Conservation (phyloP, 2,797 vertebrate species). For the Sebastes kiyomatsui region DNA sequence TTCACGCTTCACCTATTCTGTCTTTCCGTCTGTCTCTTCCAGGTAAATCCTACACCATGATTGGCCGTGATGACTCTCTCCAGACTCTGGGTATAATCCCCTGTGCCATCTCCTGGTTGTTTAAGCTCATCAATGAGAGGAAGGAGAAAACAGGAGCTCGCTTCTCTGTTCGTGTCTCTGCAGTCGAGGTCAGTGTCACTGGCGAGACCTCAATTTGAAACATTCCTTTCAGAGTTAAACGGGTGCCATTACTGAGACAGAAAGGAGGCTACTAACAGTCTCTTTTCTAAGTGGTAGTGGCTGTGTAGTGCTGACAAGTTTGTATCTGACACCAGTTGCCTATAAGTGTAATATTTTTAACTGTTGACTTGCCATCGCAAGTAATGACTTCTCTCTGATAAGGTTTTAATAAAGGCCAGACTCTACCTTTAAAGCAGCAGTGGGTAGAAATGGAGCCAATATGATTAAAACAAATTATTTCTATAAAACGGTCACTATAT, state of each 20-base stretch:
- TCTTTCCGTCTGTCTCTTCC: constrained; percentile 28
- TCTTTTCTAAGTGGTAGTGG: background rate
- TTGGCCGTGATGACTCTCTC: constrained; percentile 94
- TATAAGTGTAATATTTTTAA: background rate
- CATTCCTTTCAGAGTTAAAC: background rate
- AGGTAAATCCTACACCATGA: constrained; percentile 99
- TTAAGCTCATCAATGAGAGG: constrained; percentile 96
- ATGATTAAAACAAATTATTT: too few species aligned
- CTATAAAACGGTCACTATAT: too few species aligned
- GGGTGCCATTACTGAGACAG: background rate
- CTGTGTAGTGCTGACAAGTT: background rate
- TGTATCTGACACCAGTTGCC: background rate
- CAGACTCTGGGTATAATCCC: constrained; percentile 97
- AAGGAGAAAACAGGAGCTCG: constrained; percentile 97
- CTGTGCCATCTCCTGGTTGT: constrained; percentile 98
- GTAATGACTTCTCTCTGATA: background rate
- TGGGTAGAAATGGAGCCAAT: too few species aligned
- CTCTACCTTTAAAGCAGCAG: background rate
- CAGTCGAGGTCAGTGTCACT: constrained; percentile 86
- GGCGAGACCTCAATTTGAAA: constrained; percentile 7
- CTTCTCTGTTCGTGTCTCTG: constrained; percentile 96
- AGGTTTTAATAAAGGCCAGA: background rate
- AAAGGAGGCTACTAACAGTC: background rate
- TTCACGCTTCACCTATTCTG: background rate
- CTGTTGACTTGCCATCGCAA: background rate